These are phyloP conservation scores for Epistrophella euchroma DNA, from an alignment of 2,888 invertebrate genomes.

Conservation along the genomic window DNA sequence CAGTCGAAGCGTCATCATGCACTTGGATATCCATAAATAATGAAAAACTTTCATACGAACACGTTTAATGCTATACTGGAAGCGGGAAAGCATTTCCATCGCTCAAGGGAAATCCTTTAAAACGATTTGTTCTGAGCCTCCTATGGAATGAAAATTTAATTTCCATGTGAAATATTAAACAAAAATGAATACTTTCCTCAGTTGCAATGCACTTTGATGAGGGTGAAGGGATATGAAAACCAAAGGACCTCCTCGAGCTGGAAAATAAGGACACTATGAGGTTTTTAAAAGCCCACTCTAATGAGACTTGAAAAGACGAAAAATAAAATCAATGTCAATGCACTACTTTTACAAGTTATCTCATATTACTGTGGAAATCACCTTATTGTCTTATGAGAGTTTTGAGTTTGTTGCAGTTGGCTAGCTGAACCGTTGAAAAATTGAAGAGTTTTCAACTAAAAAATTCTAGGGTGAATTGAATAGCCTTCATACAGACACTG, in stretches of 20 bases:
- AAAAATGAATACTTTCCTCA: conserved; percentile 17
- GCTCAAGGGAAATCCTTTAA: conserved; percentile 68
- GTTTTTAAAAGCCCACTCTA: conserved; percentile 15
- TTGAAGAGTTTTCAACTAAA: background rate
- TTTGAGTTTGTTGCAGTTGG: background rate
- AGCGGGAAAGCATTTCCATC: conserved; percentile 45
- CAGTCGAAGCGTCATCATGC: conserved; percentile 18
- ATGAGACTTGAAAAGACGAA: conserved; percentile 5
- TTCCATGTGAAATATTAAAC: conserved; percentile 47
- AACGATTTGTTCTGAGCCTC: conserved; percentile 62
- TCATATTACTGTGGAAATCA: conserved; percentile 34
- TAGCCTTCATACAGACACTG: too few relatives aligned
- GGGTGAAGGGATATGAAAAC: conserved; percentile 9
- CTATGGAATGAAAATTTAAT: conserved; percentile 67
- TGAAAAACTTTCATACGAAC: conserved; percentile 71
- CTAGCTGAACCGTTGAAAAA: conserved; percentile 1
- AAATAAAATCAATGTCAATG: conserved; percentile 26
- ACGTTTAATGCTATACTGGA: conserved; percentile 41
- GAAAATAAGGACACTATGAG: conserved; percentile 28
- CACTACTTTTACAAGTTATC: conserved; percentile 21
- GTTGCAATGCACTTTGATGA: conserved; percentile 46
- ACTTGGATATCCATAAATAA: conserved; percentile 67
- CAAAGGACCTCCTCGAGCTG: conserved; percentile 15
- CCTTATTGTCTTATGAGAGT: conserved; percentile 2
- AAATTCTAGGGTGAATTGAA: too few relatives aligned